These are phyloP conservation scores for Indicator maculatus DNA, from an alignment of 2,113 vertebrate genomes.

Conservation along the genomic window DNA sequence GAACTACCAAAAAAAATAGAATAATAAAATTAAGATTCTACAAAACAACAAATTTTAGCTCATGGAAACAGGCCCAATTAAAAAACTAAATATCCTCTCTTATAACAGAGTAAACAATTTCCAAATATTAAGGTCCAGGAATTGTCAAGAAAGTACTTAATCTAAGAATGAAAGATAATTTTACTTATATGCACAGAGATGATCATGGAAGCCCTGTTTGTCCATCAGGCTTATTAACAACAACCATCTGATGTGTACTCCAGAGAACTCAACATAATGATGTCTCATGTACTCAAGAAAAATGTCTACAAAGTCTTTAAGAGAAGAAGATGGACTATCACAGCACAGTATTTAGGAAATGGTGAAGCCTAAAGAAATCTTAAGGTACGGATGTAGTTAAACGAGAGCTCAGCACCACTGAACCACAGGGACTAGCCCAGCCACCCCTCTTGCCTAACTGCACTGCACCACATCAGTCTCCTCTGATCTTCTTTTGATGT, in stretches of 20 bases:
- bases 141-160: not conserved
- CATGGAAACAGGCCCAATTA: not conserved
- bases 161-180: not conserved
- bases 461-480: not conserved
- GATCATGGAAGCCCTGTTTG: not conserved
- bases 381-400: accelerated
- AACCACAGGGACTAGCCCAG: not conserved
- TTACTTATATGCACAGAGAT: not conserved
- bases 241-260: not conserved
- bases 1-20: not conserved
- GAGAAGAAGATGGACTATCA: not conserved
- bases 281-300: accelerated
- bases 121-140: not conserved
- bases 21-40: not conserved
- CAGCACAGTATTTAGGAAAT: not conserved
- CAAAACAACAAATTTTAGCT: not conserved
- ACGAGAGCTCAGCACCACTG: not conserved
- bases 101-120: not conserved
- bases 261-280: not conserved
- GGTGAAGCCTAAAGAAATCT: not conserved
- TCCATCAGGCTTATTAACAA: not conserved
- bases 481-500: not conserved
- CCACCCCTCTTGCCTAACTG: not conserved
- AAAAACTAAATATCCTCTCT: not conserved
- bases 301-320: not conserved